Conservation (phyloP, 2,113 vertebrate genomes). For the Anoura caudifer region DNA sequence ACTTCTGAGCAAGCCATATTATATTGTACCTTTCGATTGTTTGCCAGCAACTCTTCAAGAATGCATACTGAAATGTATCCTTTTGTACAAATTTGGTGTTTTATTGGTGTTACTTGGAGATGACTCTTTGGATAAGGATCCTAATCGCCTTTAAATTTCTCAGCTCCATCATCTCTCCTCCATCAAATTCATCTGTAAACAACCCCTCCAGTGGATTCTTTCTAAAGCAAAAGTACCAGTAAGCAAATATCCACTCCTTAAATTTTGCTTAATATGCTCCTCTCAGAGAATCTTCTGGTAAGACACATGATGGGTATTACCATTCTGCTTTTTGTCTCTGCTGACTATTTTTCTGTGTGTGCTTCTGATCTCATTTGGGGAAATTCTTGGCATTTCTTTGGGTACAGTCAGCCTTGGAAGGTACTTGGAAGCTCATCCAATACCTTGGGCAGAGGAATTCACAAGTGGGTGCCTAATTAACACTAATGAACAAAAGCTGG, state of each 20-base stretch:
- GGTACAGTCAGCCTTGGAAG: background rate
- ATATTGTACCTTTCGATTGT: background rate
- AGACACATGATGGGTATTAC: background rate
- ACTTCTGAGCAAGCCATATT: background rate
- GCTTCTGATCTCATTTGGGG: background rate
- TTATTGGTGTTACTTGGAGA: background rate
- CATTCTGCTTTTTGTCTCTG: background rate
- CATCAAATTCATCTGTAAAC: background rate
- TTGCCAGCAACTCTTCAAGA: background rate
- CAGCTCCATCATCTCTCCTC: background rate
- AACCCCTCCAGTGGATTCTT: slow-evolving; percentile 36
- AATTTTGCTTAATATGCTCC: background rate
- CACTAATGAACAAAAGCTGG: background rate
- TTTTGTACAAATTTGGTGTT: background rate
- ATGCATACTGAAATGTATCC: background rate
- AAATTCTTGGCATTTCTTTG: background rate
- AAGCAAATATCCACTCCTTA: background rate
- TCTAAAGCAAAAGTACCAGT: slow-evolving; percentile 22
- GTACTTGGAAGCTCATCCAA: no score
- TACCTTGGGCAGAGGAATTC: background rate
- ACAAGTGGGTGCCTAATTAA: background rate
- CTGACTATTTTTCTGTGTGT: background rate
- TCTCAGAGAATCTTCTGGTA: background rate
- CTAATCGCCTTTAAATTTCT: background rate
- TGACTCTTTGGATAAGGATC: background rate